Evolutionary conservation across 2,888 invertebrate genomes (phyloP).

Genomic region (Catocala sponsa): DNA sequence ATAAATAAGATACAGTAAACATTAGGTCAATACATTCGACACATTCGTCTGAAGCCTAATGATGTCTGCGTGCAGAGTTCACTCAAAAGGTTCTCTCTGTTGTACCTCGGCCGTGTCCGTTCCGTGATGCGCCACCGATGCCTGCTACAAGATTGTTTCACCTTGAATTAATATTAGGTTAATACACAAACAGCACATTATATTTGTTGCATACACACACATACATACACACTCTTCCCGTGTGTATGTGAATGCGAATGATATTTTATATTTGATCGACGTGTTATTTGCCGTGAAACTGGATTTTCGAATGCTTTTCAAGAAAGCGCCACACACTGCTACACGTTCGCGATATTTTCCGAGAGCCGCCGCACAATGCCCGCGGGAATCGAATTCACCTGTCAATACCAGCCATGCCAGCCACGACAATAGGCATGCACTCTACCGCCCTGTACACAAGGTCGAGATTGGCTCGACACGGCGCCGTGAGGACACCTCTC

Average conservation of each 20-base stretch:
- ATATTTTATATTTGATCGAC: slow-evolving; percentile 35
- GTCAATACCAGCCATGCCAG: slow-evolving; percentile 38
- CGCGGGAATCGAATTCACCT: slow-evolving; percentile 50
- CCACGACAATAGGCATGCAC: neutral
- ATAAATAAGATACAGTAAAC: too few species aligned
- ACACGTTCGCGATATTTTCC: slow-evolving; percentile 32
- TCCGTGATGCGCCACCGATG: too few species aligned
- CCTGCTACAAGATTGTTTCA: too few species aligned
- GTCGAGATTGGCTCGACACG: slow-evolving; percentile 7
- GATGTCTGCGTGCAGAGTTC: too few species aligned
- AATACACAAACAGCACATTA: too few species aligned
- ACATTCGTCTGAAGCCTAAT: too few species aligned
- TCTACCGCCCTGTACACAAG: slow-evolving; percentile 8
- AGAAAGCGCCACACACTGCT: slow-evolving; percentile 19
- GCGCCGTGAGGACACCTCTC: too few species aligned
- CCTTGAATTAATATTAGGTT: too few species aligned
- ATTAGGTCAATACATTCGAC: too few species aligned
- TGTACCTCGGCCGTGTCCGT: too few species aligned
- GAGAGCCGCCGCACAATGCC: slow-evolving; percentile 34
- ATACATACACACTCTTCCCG: neutral
- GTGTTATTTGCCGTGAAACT: slow-evolving; percentile 41
- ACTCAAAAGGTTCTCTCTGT: too few species aligned
- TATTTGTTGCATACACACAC: neutral
- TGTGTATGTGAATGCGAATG: neutral
- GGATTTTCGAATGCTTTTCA: slow-evolving; percentile 28